These are phyloP conservation scores for Smittia aterrima DNA, from an alignment of 2,888 invertebrate genomes.

Conservation along the genomic window DNA sequence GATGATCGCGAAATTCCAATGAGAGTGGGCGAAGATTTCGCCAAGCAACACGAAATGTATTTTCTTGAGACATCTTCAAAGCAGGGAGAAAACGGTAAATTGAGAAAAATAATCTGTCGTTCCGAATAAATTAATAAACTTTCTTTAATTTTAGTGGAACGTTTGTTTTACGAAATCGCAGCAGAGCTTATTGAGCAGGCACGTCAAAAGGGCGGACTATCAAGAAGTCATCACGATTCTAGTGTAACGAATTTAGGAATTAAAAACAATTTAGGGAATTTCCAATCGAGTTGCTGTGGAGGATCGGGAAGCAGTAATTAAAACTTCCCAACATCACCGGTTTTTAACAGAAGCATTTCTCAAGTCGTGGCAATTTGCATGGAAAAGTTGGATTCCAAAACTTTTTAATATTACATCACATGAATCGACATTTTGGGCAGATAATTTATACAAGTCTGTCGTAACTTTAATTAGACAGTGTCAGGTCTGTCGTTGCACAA, in stretches of 20 bases:
- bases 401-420: neutral
- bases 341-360: neutral
- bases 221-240: conserved; percentile 23
- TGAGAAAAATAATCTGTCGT: neutral
- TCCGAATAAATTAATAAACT: too few species aligned
- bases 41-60: conserved; percentile 94
- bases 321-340: conserved; percentile 6
- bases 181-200: conserved; percentile 76
- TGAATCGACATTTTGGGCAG: neutral
- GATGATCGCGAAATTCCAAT: conserved; percentile 94
- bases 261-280: conserved; percentile 45
- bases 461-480: neutral
- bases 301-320: conserved; percentile 20
- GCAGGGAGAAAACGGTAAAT: conserved; percentile 87
- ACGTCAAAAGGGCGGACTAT: conserved; percentile 46
- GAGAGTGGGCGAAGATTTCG: conserved; percentile 93
- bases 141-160: conserved; percentile 61
- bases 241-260: conserved; percentile 45
- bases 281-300: conserved; percentile 45
- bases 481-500: conserved; percentile 12
- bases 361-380: neutral
- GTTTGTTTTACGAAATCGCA: conserved; percentile 95
- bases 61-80: conserved; percentile 98
- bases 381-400: neutral
- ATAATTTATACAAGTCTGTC: too few species aligned